Percentiles rank a stretch among this genome's conserved stretches.
Conservation (phyloP, 1,140 invertebrate species). For the Cylas formicarius region DNA sequence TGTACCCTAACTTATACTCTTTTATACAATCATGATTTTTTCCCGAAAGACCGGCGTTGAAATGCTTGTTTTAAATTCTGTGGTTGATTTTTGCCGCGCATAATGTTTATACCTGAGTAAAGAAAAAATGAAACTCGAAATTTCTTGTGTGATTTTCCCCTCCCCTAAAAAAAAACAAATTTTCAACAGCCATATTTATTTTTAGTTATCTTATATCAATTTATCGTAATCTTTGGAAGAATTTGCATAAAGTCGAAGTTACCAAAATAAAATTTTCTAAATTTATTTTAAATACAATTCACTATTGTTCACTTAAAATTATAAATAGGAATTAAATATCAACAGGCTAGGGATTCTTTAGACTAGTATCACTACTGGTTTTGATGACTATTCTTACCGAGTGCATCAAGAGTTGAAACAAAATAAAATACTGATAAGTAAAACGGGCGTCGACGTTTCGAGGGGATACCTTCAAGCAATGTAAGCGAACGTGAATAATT, state of each 20-base stretch:
- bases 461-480: too few relatives aligned
- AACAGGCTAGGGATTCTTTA: slow-evolving; percentile 14
- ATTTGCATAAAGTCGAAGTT: slow-evolving; percentile 24
- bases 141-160: too few relatives aligned
- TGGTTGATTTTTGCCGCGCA: too few relatives aligned
- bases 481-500: too few relatives aligned
- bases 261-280: slow-evolving; percentile 25
- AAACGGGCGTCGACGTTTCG: too few relatives aligned
- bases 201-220: slow-evolving; percentile 15
- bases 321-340: slow-evolving; percentile 7
- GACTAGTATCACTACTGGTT: slow-evolving; percentile 26
- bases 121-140: background rate
- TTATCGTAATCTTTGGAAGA: slow-evolving; percentile 16
- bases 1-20: too few relatives aligned
- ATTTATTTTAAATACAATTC: slow-evolving; percentile 23
- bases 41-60: background rate
- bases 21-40: background rate
- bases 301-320: slow-evolving; percentile 16
- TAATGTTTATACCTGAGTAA: too few relatives aligned
- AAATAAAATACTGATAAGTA: too few relatives aligned
- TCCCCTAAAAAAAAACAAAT: too few relatives aligned
- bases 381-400: too few relatives aligned
- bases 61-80: too few relatives aligned
- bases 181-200: slow-evolving; percentile 6
- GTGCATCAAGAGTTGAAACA: too few relatives aligned